Evolutionary conservation across 2,113 vertebrate species (phyloP).

Genomic region (Pavo muticus): DNA sequence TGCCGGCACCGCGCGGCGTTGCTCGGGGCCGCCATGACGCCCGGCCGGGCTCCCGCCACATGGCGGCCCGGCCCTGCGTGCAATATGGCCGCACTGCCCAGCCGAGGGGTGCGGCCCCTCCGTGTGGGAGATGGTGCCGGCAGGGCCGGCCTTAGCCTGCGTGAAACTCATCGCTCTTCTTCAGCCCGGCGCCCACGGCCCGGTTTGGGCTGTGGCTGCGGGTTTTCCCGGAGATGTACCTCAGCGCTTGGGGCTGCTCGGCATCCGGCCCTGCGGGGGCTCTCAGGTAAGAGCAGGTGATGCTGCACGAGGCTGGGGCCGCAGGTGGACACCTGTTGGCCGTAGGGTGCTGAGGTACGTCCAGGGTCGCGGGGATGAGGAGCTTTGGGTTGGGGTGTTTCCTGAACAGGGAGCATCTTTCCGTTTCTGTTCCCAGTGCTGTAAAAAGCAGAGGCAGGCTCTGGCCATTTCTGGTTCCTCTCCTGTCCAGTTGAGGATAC

Average conservation of each 20-base stretch:
- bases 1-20: too few relatives aligned
- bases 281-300: neutral
- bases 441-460: neutral
- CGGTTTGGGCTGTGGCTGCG: neutral
- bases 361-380: neutral
- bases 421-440: neutral
- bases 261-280: neutral
- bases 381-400: neutral
- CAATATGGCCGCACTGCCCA: fast-evolving
- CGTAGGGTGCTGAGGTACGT: neutral
- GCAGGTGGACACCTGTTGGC: fast-evolving
- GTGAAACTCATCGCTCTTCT: fast-evolving
- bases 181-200: neutral
- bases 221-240: neutral
- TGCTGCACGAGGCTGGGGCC: neutral
- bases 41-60: too few relatives aligned
- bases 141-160: neutral
- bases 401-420: neutral
- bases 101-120: fast-evolving
- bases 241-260: too few relatives aligned
- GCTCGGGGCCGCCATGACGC: too few relatives aligned
- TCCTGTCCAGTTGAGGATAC: neutral
- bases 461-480: neutral
- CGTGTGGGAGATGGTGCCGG: fast-evolving
- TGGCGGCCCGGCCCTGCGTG: neutral